phyloP scores from a whole-genome alignment of 1,140 invertebrate genomes.

The Diachasmimorpha longicaudata region DNA sequence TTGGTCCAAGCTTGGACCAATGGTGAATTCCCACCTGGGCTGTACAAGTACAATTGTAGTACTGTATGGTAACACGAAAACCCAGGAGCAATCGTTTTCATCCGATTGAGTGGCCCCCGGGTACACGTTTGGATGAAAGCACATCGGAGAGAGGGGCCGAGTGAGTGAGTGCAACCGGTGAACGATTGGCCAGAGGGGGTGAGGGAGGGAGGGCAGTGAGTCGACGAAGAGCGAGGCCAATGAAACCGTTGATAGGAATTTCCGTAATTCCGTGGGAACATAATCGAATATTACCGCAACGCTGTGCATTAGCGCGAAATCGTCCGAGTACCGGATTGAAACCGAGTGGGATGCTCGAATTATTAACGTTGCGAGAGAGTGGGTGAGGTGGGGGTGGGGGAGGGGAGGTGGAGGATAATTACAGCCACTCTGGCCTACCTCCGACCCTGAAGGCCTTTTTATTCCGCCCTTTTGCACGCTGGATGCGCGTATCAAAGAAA shows the following conservation, averaged over 20 bases:
- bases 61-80: neutral
- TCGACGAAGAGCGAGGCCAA: slow-evolving; percentile 6
- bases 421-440: neutral
- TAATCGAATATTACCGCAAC: slow-evolving; percentile 32
- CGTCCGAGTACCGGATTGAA: slow-evolving; percentile 25
- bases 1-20: no score
- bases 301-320: slow-evolving; percentile 28
- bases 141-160: neutral
- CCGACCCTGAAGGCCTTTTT: neutral
- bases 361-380: slow-evolving; percentile 23
- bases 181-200: neutral
- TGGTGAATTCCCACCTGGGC: no score
- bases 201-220: neutral
- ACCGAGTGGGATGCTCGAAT: slow-evolving; percentile 26
- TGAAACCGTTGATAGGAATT: slow-evolving; percentile 32
- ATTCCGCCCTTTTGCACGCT: neutral
- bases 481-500: neutral
- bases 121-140: neutral
- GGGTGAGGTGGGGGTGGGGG: neutral
- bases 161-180: neutral
- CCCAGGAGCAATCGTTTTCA: slow-evolving; percentile 7
- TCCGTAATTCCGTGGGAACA: slow-evolving; percentile 30
- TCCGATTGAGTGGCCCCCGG: neutral
- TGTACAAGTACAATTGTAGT: neutral
- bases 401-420: slow-evolving; percentile 22